Evolutionary conservation across 2,888 invertebrate genomes (phyloP), one percentile per base, ranked within the genome.

Genomic region (Plebejus anna): DNA sequence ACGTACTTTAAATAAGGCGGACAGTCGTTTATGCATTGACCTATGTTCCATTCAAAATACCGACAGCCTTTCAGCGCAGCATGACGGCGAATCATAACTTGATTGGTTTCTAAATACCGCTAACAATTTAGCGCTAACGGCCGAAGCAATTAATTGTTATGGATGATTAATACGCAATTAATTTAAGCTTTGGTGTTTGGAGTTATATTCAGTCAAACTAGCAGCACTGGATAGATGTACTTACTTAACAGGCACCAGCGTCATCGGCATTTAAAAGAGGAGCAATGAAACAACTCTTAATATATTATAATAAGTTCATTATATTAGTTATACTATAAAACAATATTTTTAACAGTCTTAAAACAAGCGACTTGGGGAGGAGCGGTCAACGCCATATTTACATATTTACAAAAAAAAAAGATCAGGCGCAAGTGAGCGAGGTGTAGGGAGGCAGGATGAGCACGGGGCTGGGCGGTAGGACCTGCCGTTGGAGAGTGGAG

Each of bases 331-430:
- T 91, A 90, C 82, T 86, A 91, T 88, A 88, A 91, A 92, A 92
- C 92, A 93, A 93, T 93, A 93, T 91, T 92, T 91, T 90, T 92
- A 94, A 92, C 93, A 93, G 93, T 94, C 93, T 94, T 94, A 93
- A 89, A 90, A 89, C 89, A 84, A 90, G 90, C 93, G 93, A 93
- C 92, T 93, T 90, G 91, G 90, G 87, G 84, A 88, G 89, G 85
- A 87, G 84, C 91, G 91, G 83, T 91, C 89, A 85, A 91, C 91
- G 89, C 91, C 88, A 80, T 90, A 91, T 90, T 84, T 92, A 92
- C 90, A 91, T 91, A 91, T 92, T 80, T 91, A 90, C 91, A 90
- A 78, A 80, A 79, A 78, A 78, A 80, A 78, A 51, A 61, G 79
- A 81, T 90, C 84, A 93, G 80, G 88, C 92, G 84, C 92, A 93